Evolutionary conservation across 2,113 vertebrate genomes (phyloP).

Genomic region (Phyllostomus discolor): DNA sequence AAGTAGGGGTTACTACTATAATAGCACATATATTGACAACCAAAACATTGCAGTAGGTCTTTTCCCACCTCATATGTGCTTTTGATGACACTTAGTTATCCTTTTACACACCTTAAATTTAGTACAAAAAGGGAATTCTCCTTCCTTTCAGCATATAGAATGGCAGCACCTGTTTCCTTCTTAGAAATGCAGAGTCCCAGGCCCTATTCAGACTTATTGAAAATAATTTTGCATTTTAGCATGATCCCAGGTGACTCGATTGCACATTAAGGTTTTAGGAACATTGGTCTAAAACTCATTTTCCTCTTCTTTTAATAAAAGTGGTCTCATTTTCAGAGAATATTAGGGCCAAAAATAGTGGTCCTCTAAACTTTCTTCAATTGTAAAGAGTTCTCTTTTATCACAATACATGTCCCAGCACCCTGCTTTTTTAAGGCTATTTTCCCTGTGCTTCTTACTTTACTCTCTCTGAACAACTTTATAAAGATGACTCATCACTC

Average conservation of each 20-base stretch:
- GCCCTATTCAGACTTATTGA: not conserved
- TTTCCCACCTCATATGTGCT: not conserved
- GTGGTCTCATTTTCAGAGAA: not conserved
- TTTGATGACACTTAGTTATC: not conserved
- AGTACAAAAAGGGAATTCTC: not conserved
- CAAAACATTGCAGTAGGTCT: not conserved
- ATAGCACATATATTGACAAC: not conserved
- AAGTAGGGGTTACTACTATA: not conserved
- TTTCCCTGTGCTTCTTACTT: not conserved
- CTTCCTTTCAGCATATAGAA: not conserved
- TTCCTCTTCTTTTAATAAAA: not conserved
- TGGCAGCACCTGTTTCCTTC: not conserved
- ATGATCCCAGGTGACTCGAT: not conserved
- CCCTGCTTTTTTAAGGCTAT: not conserved
- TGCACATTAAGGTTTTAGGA: not conserved
- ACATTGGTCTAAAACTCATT: not conserved
- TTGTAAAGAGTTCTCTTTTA: not conserved
- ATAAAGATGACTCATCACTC: not conserved
- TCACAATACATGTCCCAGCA: not conserved
- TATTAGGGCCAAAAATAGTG: not conserved
- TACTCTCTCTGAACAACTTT: not conserved
- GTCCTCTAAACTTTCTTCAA: not conserved
- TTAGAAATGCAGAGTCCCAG: not conserved
- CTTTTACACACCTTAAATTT: not conserved
- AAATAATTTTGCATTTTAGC: not conserved